phyloP scores from a whole-genome alignment of 2,113 vertebrate genomes.

The Desmodus rotundus region DNA sequence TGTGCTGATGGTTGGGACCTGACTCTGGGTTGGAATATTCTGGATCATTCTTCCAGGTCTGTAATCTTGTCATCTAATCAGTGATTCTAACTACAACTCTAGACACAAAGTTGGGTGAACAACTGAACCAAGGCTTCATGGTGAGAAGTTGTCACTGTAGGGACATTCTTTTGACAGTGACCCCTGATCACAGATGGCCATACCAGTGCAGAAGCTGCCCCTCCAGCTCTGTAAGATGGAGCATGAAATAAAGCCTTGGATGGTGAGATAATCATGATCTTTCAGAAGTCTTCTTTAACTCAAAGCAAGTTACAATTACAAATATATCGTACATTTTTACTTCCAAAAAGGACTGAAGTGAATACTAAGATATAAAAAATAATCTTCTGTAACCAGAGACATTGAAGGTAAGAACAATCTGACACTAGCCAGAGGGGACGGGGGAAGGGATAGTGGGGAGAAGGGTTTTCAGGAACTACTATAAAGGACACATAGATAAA shows the following conservation, averaged over 20 bases:
- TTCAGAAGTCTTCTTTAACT: constrained; percentile 29
- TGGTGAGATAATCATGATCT: not conserved
- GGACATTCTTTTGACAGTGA: not conserved
- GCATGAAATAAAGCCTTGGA: not conserved
- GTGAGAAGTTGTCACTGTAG: not conserved
- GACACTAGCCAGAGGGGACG: no score
- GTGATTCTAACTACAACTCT: not conserved
- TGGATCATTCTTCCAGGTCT: not conserved
- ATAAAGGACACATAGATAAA: no score
- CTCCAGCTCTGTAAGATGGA: not conserved
- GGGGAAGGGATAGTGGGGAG: no score
- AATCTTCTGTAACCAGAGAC: no score
- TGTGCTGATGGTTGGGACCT: not conserved
- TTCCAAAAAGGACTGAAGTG: not conserved
- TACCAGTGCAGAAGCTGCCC: not conserved
- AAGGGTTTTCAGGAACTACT: no score
- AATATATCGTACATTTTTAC: not conserved
- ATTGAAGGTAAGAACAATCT: no score
- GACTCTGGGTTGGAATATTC: not conserved
- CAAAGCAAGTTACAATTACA: not conserved
- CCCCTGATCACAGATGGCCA: not conserved
- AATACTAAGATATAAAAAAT: not conserved
- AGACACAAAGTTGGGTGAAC: not conserved
- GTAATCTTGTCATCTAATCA: not conserved
- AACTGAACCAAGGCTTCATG: not conserved